Percentiles rank a stretch among this genome's conserved stretches.
Conservation (phyloP, 2,797 vertebrate species). For the Syndactyla subalaris region DNA sequence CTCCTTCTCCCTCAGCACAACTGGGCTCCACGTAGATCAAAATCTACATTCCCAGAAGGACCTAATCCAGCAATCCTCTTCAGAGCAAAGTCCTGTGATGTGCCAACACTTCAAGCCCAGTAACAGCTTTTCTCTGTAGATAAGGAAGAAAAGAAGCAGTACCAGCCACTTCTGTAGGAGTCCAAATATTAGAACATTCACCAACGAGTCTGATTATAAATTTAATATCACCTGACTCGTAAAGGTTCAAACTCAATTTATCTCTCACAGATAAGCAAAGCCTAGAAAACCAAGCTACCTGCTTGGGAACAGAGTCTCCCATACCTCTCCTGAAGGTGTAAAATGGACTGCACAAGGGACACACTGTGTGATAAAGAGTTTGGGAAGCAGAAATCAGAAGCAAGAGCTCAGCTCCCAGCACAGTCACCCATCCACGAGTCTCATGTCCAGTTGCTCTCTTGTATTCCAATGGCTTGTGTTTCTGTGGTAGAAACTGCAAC, state of each 20-base stretch:
- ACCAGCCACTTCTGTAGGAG: not conserved
- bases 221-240: not conserved
- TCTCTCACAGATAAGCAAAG: not conserved
- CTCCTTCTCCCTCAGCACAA: not conserved
- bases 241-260: not conserved
- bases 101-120: not conserved
- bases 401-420: not conserved
- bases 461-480: rapidly evolving
- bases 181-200: not conserved
- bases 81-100: not conserved
- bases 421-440: not conserved
- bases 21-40: not conserved
- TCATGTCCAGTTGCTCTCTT: rapidly evolving
- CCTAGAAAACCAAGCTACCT: not conserved
- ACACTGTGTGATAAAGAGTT: not conserved
- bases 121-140: not conserved
- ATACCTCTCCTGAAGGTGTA: not conserved
- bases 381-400: not conserved
- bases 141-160: not conserved
- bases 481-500: not conserved
- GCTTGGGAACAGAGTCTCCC: not conserved
- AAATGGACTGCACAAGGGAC: not conserved
- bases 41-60: not conserved
- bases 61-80: not conserved
- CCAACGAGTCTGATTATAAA: not conserved